Conservation (phyloP, 2,888 invertebrate genomes). For the Cancer borealis region DNA sequence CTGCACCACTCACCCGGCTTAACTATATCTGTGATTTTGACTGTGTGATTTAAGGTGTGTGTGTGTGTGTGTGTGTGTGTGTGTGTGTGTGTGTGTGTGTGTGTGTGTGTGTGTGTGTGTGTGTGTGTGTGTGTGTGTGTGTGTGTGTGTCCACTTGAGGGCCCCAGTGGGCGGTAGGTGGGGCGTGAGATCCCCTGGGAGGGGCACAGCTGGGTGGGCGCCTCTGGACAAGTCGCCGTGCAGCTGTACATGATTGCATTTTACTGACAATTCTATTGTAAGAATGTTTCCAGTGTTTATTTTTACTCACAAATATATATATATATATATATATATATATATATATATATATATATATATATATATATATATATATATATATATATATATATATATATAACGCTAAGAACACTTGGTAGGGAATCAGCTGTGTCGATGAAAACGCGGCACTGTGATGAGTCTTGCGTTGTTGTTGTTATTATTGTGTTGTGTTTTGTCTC, state of each 20-base stretch:
- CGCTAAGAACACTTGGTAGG: too few species aligned
- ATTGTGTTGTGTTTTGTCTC: neutral
- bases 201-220: neutral
- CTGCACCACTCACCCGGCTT: neutral
- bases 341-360: neutral
- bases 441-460: neutral
- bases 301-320: neutral
- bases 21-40: neutral
- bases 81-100: slow-evolving; percentile 22
- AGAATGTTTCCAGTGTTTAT: neutral
- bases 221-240: neutral
- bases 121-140: slow-evolving; percentile 40
- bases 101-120: neutral
- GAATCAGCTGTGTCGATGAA: neutral
- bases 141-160: neutral
- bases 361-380: too few species aligned
- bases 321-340: neutral
- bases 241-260: neutral
- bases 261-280: neutral
- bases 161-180: neutral
- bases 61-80: slow-evolving; percentile 52
- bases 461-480: neutral
- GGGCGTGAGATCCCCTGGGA: neutral
- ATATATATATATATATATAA: too few species aligned
- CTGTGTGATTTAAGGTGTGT: slow-evolving; percentile 49